Base-by-base conservation (phyloP, 2,797 vertebrate genomes). In the Malurus splendens region DNA sequence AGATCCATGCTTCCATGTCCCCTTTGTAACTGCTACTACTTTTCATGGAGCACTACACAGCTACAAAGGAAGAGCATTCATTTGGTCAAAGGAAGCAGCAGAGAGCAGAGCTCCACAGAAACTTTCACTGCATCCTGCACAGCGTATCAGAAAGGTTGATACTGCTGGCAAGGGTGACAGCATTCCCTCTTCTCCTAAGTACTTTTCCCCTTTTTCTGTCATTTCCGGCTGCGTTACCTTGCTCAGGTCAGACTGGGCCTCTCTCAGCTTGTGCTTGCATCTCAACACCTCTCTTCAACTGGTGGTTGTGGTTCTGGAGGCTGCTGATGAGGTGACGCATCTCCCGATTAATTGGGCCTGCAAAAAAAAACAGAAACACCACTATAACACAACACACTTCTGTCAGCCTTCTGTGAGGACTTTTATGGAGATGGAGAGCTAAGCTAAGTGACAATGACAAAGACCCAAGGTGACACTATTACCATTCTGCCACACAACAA, bases 261-360 rank as follows among this genome's bases (percentile, higher is more conserved):
- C 99, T 82, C 98, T 97, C 90, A 99, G 93, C 56, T 98, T 97
- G 73, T 98, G 92, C 89, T 99, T 99, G 91, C 98, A 99, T 90
- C 99, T 98, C 48, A 99, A 95, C 87, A 99, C 98, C 73, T 99
- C 99, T 72, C 92, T 99, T 99, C 96, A 99, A 97, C 96, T 99
- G 99, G 93, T 99, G 99, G 95, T 99, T 99, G 95, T 99, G 99
- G 38, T 98, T 99, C 96, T 99, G 99, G 70, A 99, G 97, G 8
- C 99, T 99, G 96, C 99, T 99, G 94, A 99, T 99, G 67, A 99
- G 98, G 83, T 99, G 99, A 59, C 98, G 98, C 99, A 99, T 99
- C 96, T 99, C 99, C 48, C 98, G 97, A 95, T 99, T 99, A 75
- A 99, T 99, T 7, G 98, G 99, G 12, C 99, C 99, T 91, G 78